Evolutionary conservation across 2,888 invertebrate genomes (phyloP).

Genomic region (Unio delphinus): DNA sequence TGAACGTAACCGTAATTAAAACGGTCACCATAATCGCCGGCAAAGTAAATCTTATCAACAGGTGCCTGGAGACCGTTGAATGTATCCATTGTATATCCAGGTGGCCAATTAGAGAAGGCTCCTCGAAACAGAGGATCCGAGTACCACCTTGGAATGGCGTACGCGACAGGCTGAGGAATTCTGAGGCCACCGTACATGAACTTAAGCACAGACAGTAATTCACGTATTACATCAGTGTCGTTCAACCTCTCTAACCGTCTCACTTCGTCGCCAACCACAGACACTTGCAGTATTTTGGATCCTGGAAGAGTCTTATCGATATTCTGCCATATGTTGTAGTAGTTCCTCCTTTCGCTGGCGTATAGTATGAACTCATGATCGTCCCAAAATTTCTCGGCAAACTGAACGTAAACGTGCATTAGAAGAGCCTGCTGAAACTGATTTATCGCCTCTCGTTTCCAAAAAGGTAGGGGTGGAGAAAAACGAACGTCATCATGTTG

Average conservation of each 20-base stretch:
- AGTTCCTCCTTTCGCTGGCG: slow-evolving; percentile 3
- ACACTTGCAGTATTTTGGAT: slow-evolving; percentile 1
- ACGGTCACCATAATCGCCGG: neutral
- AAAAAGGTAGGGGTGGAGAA: neutral
- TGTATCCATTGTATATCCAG: neutral
- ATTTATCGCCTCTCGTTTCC: slow-evolving; percentile 5
- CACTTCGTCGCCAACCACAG: neutral
- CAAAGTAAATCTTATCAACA: slow-evolving; percentile 1
- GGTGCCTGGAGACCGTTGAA: slow-evolving; percentile 3
- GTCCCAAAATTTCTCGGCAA: slow-evolving; percentile 4
- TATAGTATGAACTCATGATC: slow-evolving; percentile 3
- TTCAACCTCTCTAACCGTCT: neutral
- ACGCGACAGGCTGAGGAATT: neutral
- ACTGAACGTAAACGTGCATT: slow-evolving; percentile 3
- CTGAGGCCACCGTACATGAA: neutral
- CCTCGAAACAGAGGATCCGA: neutral
- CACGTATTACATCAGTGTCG: slow-evolving; percentile 1
- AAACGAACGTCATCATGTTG: neutral
- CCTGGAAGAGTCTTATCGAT: neutral
- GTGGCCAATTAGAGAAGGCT: slow-evolving; percentile 5
- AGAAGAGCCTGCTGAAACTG: slow-evolving; percentile 6
- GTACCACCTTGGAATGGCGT: slow-evolving; percentile 1
- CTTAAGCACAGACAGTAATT: neutral
- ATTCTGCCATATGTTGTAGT: neutral
- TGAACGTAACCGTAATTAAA: slow-evolving; percentile 3